phyloP scores from a whole-genome alignment of 2,888 invertebrate genomes.

The Patella caerulea region DNA sequence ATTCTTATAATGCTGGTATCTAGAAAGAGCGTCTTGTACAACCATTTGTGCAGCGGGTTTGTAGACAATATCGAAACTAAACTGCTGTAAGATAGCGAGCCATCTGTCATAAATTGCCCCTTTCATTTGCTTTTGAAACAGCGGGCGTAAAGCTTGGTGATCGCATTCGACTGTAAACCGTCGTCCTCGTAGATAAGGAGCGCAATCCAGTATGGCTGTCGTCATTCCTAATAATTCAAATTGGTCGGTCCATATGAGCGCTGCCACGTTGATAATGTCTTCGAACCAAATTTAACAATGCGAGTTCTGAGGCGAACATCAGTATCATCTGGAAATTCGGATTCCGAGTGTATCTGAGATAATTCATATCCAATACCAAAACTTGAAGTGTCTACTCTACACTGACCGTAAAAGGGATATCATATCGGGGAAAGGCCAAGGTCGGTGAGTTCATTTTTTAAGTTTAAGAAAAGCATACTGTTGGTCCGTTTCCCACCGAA shows the following conservation, averaged over 20 bases:
- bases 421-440: constrained; percentile 28
- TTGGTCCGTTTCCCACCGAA: constrained; percentile 20
- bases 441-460: constrained; percentile 15
- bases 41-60: neutral
- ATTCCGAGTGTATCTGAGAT: constrained; percentile 11
- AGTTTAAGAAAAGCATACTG: constrained; percentile 14
- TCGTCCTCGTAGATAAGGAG: constrained; percentile 22
- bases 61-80: constrained; percentile 5
- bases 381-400: constrained; percentile 22
- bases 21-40: constrained; percentile 9
- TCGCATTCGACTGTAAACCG: constrained; percentile 24
- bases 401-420: constrained; percentile 17
- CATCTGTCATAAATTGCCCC: constrained; percentile 24
- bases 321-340: neutral
- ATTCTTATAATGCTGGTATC: neutral
- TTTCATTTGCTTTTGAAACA: constrained; percentile 24
- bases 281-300: constrained; percentile 11
- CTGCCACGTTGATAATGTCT: constrained; percentile 6
- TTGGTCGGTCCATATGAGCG: constrained; percentile 23
- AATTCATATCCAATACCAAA: constrained; percentile 12
- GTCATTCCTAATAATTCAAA: constrained; percentile 22
- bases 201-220: constrained; percentile 21
- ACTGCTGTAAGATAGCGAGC: neutral
- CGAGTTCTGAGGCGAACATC: neutral
- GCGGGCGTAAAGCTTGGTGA: constrained; percentile 19